phyloP scores from a whole-genome alignment of 1,140 invertebrate species.

The Drosophila carrolli region DNA sequence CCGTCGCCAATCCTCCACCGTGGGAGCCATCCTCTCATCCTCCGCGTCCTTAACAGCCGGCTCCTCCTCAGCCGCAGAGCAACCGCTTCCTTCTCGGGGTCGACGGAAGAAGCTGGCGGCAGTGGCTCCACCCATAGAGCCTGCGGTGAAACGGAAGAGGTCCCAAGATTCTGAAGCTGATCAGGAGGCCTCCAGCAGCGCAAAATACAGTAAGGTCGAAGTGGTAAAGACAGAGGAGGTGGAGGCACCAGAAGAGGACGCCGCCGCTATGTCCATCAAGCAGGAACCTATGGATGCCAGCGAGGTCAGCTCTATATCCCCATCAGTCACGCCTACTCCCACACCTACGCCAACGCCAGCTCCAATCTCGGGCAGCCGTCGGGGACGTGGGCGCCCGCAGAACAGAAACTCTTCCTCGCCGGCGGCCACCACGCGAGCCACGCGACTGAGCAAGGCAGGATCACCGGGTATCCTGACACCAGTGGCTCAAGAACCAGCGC shows the following conservation, averaged over 20 bases:
- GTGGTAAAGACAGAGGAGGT: conserved; percentile 34
- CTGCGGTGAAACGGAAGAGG: conserved; percentile 68
- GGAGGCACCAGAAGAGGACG: conserved; percentile 27
- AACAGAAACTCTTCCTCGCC: conserved; percentile 29
- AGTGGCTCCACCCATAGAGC: conserved; percentile 1
- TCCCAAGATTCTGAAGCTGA: conserved; percentile 45
- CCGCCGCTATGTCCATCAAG: conserved; percentile 54
- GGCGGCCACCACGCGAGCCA: conserved; percentile 62
- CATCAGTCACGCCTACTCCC: conserved; percentile 28
- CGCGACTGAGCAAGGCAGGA: conserved; percentile 68
- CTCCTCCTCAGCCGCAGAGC: conserved; percentile 26
- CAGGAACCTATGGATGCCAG: conserved; percentile 56
- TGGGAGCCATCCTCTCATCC: conserved; percentile 2
- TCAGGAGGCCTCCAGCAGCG: conserved; percentile 19
- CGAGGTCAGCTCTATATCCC: conserved; percentile 38
- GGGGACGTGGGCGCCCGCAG: conserved; percentile 60
- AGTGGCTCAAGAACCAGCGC: conserved; percentile 30
- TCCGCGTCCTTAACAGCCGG: conserved; percentile 18
- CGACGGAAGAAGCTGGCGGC: conserved; percentile 36
- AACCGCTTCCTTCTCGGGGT: conserved; percentile 31
- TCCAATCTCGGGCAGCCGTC: conserved; percentile 33
- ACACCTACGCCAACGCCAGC: conserved; percentile 26
- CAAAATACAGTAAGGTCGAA: conserved; percentile 70
- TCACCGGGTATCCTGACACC: conserved; percentile 51
- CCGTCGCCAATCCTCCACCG: conserved; percentile 61